Base-by-base conservation (phyloP, 2,888 invertebrate species). In the Erynnis tages region DNA sequence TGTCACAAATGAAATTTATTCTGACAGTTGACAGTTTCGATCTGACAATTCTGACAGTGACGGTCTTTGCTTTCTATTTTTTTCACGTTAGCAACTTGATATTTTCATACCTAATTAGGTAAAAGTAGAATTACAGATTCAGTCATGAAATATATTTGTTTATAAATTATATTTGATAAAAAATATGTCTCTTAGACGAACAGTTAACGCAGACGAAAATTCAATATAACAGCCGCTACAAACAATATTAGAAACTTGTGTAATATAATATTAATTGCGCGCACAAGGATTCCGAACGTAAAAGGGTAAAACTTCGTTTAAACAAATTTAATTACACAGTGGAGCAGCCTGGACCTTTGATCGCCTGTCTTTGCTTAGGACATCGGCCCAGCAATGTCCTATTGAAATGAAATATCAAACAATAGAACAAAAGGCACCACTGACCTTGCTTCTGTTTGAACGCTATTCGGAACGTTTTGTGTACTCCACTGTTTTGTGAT, bases 1-100 rank as follows among this genome's bases (percentile, higher is more conserved):
- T 10, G 17, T 14, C 35, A 29, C 29, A 47, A 30, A 47, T 47
- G 27, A 37, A 48, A 48, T 48, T 48, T 48, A 48, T 48, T 48
- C 47, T 38, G 38, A 48, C 41, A 48, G 38, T 19, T 38, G 38
- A 48, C 47, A 38, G 21, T 30, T 4, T 10, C 25, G 16, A 35
- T 11, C 7, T 13, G 46, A 23, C 17, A 10, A 35, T 17, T 25
- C 25, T 34, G 17, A 23, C 17, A 38, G n/a, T n/a, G n/a, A n/a
- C n/a, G n/a, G n/a, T n/a, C n/a, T n/a, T n/a, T n/a, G n/a, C n/a
- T n/a, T n/a, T n/a, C n/a, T n/a, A n/a, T n/a, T n/a, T n/a, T n/a
- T n/a, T n/a, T n/a, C n/a, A n/a, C n/a, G n/a, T n/a, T n/a, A n/a
- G n/a, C n/a, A n/a, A n/a, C n/a, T n/a, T n/a, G n/a, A n/a, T n/a